Evolutionary conservation across 2,888 invertebrate species (phyloP), one percentile per base, ranked within the genome.

Genomic region (Lymantria dispar): DNA sequence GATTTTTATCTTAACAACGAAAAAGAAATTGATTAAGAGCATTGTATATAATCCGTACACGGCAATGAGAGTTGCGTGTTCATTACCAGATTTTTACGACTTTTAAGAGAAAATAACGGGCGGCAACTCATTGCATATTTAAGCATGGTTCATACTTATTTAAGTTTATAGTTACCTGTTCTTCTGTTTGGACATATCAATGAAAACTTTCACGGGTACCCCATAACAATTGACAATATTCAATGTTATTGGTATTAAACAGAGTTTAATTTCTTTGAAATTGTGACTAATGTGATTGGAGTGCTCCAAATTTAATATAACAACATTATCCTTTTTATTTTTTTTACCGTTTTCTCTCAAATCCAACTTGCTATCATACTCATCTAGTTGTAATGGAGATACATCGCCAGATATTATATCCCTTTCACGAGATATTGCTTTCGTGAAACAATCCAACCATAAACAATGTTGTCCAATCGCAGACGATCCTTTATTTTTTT

Each of bases 391-490:
- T 15, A 92, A 67, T 43, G 84, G 75, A n/a, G 72, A 59, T 11
- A 85, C 68, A 1, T 91, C 87, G 29, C 80, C 73, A 3, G 72
- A 56, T n/a, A 68, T 43, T 1, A 74, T 58, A 45, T 80, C 80
- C 47, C 64, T 73, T 38, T 88, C 90, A 47, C 91, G 91, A 44
- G 92, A 91, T 54, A 92, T 82, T 14, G 88, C 80, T 72, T 91
- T 89, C 59, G 92, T 92, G 53, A 95, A 90, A 64, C 92, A 92
- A 53, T 93, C 91, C 52, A 95, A 74, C 70, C 93, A 93, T 13
- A 95, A 78, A 68, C 94, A 94, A 70, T 94, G 95, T 67, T 96
- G 96, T 0, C 96, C 96, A 45, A 94, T 80, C 9, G 94, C 93
- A 7, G 90, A 83, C 50, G 92, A 89, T 40, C 91, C 92, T 33